Base-by-base conservation (phyloP, 2,888 invertebrate species). In the Gymnocheta viridis region DNA sequence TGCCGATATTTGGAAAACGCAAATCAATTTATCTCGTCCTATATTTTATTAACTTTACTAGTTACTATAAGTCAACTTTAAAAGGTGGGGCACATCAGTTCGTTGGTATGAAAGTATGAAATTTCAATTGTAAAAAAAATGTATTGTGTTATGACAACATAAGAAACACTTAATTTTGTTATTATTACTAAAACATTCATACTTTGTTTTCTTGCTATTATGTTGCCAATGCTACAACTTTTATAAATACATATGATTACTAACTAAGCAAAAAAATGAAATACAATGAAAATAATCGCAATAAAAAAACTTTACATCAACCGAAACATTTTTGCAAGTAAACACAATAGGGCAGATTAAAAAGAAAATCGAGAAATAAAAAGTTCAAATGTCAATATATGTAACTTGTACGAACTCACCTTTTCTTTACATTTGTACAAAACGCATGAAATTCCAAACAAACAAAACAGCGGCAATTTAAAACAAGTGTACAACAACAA, bases 361-460 rank as follows among this genome's bases (percentile, higher is more conserved):
- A 74, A 82, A 17, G 19, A 73, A 76, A 76, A 2, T 14, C 32
- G 27, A 54, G 24, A 24, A 51, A 62, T 10, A 60, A 73, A 83
- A 83, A 83, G 84, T 84, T 84, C 81, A 84, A 84, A 84, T 84
- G 84, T 73, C 82, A 83, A 62, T 54, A 67, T 79, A 62, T 54
- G 62, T 79, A 69, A 64, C 54, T 74, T 49, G 49, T 41, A 32
- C 3, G 32, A 19, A 81, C 84, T 73, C 73, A 84, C 77, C 82
- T 69, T 64, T 69, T 54, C 64, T 67, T 62, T 69, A 62, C 60
- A 73, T 73, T 47, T 84, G 77, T 77, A 77, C 67, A 84, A 81
- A 80, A 77, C 67, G 84, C 72, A 77, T 81, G 64, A 82, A 81
- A 82, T 85, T 83, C 73, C 79, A 41, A 70, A 80, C 22, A 67